Percentiles rank a stretch among this genome's conserved stretches.
Evolutionary conservation across 2,888 invertebrate genomes (phyloP).

Genomic region (Idaea dimidiata): DNA sequence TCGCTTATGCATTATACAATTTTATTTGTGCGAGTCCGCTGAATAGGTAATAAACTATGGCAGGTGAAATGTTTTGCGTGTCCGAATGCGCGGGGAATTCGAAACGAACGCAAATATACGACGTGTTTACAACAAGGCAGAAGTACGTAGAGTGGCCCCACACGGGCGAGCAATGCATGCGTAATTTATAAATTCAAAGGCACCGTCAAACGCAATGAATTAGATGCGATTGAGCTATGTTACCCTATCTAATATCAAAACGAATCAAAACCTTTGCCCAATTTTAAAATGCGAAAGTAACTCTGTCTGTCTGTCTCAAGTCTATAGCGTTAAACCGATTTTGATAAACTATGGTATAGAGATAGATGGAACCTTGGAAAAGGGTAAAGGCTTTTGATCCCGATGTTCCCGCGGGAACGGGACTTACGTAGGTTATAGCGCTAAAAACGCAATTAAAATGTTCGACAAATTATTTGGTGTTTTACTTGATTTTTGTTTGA

Average conservation of each 20-base stretch:
- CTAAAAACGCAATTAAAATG: too few relatives aligned
- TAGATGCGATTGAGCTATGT: not conserved
- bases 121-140: constrained; percentile 37
- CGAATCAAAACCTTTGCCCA: too few relatives aligned
- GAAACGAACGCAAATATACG: constrained; percentile 66
- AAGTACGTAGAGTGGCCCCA: constrained; percentile 12
- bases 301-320: too few relatives aligned
- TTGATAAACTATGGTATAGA: too few relatives aligned
- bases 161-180: constrained; percentile 16
- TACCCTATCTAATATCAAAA: not conserved
- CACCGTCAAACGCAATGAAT: not conserved
- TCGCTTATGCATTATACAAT: constrained; percentile 81
- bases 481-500: too few relatives aligned
- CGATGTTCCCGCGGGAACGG: too few relatives aligned
- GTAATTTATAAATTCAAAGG: constrained; percentile 11
- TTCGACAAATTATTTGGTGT: too few relatives aligned
- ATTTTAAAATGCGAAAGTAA: too few relatives aligned
- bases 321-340: too few relatives aligned
- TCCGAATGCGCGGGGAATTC: constrained; percentile 66
- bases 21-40: constrained; percentile 80
- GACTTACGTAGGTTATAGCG: too few relatives aligned
- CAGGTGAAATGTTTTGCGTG: constrained; percentile 73
- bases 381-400: too few relatives aligned
- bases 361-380: too few relatives aligned
- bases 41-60: constrained; percentile 80